Conservation (phyloP, 2,888 invertebrate species). For the Stomorhina lunata region DNA sequence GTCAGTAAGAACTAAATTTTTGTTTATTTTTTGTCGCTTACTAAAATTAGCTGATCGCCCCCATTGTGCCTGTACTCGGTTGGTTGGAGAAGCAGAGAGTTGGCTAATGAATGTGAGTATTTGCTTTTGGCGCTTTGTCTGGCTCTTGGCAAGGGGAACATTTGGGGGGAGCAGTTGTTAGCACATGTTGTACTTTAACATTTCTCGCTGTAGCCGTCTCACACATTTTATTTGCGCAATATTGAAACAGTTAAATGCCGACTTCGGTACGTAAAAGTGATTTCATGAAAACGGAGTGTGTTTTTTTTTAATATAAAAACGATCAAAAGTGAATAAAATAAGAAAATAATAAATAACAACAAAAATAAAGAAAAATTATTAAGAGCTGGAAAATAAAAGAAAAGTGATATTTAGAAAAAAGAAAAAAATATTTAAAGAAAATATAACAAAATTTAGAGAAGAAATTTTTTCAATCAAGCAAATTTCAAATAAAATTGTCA, state of each 20-base stretch:
- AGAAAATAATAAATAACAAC: not conserved
- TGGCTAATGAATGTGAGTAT: too few species aligned
- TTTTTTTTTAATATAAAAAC: conserved; percentile 23
- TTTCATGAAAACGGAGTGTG: conserved; percentile 43
- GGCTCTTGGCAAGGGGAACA: not conserved
- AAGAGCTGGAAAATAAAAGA: not conserved
- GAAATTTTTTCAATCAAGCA: not conserved
- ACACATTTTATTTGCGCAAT: conserved; percentile 58
- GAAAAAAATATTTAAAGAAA: too few species aligned
- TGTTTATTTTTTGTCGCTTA: too few species aligned
- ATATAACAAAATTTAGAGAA: not conserved
- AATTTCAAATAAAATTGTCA: not conserved
- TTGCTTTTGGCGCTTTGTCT: too few species aligned
- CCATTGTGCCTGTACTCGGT: too few species aligned
- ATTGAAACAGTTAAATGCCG: conserved; percentile 65
- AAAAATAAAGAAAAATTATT: not conserved
- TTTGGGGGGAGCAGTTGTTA: conserved; percentile 23
- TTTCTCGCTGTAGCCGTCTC: too few species aligned
- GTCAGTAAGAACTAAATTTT: too few species aligned
- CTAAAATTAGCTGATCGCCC: too few species aligned
- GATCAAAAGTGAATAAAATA: too few species aligned
- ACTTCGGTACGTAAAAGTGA: conserved; percentile 54
- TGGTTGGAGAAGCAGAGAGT: too few species aligned
- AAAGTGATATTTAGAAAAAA: too few species aligned
- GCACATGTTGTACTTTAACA: conserved; percentile 60